phyloP scores from a whole-genome alignment of 1,140 invertebrate genomes.

The Panagrolaimus sp. region DNA sequence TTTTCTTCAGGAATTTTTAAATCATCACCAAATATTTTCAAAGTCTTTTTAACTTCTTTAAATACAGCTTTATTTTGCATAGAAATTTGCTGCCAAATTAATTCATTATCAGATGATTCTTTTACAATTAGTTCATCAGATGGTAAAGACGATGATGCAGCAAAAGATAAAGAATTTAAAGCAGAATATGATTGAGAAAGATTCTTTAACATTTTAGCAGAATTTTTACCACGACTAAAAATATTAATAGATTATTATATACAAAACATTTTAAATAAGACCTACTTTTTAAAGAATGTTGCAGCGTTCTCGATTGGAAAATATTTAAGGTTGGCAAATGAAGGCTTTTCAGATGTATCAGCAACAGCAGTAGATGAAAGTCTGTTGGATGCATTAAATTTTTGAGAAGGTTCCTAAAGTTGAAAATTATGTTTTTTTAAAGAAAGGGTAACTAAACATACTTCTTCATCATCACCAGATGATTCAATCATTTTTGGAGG shows the following conservation, averaged over 20 bases:
- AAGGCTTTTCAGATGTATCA: too few relatives aligned
- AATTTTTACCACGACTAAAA: not conserved
- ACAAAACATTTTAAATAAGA: not conserved
- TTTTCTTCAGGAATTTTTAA: not conserved
- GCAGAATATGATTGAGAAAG: not conserved
- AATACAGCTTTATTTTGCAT: not conserved
- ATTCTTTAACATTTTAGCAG: not conserved
- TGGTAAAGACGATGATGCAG: not conserved
- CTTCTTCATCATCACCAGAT: too few relatives aligned
- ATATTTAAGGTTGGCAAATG: too few relatives aligned
- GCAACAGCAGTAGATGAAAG: too few relatives aligned
- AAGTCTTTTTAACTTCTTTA: not conserved
- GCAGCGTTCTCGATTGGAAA: too few relatives aligned
- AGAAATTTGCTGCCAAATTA: conserved; percentile 6
- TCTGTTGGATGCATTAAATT: too few relatives aligned
- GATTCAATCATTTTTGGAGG: too few relatives aligned
- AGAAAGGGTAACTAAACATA: too few relatives aligned
- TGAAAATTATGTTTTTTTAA: too few relatives aligned
- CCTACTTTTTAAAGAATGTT: not conserved
- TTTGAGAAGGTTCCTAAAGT: too few relatives aligned
- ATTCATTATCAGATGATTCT: not conserved
- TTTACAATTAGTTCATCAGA: not conserved
- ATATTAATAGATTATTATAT: not conserved
- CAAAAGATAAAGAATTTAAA: not conserved
- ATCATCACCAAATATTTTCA: not conserved